These are phyloP conservation scores for Metopia argyrocephala DNA, from an alignment of 2,888 invertebrate species.

Conservation along the genomic window DNA sequence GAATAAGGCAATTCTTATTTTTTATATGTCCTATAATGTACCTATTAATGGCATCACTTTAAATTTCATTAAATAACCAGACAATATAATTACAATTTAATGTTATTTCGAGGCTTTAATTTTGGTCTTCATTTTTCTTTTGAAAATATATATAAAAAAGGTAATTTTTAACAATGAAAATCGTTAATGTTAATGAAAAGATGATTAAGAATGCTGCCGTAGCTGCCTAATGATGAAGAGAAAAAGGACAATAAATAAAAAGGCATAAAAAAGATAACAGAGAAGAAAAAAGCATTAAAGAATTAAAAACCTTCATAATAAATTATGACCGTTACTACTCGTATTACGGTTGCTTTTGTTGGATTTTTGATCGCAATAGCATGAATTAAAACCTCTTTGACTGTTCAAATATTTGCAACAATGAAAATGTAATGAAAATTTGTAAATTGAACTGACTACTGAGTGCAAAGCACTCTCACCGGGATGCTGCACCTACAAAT, in stretches of 20 bases:
- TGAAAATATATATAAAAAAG: conserved; percentile 9
- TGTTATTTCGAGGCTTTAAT: neutral
- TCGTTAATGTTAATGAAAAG: conserved; percentile 4
- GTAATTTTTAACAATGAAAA: neutral
- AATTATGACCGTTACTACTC: conserved; percentile 27
- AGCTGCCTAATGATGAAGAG: conserved; percentile 1
- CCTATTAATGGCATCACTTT: too few species aligned
- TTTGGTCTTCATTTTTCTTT: neutral
- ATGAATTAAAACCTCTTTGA: conserved; percentile 26
- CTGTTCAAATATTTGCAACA: conserved; percentile 41
- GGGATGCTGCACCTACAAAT: conserved; percentile 5
- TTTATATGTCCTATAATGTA: too few species aligned
- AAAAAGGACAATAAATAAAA: conserved; percentile 3
- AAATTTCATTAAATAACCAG: conserved; percentile 8
- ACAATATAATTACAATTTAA: conserved; percentile 40
- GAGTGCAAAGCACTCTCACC: neutral
- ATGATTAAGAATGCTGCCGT: conserved; percentile 37
- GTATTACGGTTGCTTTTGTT: too few species aligned
- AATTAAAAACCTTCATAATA: conserved; percentile 38
- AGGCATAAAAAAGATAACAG: neutral
- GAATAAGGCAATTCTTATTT: too few species aligned
- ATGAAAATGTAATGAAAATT: conserved; percentile 22
- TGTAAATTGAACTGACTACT: conserved; percentile 22
- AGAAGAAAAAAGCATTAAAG: neutral
- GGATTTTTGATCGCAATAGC: conserved; percentile 5